A percentile compares a stretch with the other conserved stretches of the same genome.
These are phyloP conservation scores for Lacanobia oleracea DNA, from an alignment of 2,888 invertebrate species.

Conservation along the genomic window DNA sequence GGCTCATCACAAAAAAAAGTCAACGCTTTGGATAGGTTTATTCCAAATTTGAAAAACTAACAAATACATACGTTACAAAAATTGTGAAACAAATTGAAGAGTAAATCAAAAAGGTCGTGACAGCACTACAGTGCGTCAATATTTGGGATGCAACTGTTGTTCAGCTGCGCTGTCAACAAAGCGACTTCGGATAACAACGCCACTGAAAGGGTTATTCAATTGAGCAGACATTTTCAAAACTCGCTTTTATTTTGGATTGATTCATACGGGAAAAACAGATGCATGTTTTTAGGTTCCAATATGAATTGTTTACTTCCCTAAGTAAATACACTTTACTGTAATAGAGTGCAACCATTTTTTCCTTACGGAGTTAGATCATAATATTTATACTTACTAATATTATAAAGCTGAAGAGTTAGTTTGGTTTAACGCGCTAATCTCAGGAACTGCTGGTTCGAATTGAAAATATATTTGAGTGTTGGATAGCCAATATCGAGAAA, in stretches of 20 bases:
- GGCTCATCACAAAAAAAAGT: not conserved
- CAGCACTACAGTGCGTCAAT: slow-evolving; percentile 48
- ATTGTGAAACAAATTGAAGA: slow-evolving; percentile 21
- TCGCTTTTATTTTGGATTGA: slow-evolving; percentile 23
- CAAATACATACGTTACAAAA: slow-evolving; percentile 22
- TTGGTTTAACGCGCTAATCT: no score
- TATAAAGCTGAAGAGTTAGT: no score
- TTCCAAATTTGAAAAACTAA: slow-evolving; percentile 9
- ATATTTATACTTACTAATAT: no score
- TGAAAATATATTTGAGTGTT: no score
- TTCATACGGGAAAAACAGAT: slow-evolving; percentile 25
- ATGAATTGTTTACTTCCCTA: slow-evolving; percentile 15
- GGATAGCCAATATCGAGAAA: no score
- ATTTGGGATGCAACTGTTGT: slow-evolving; percentile 53
- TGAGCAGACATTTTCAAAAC: slow-evolving; percentile 28
- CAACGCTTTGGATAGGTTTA: not conserved
- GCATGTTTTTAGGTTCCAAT: slow-evolving; percentile 6
- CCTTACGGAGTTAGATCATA: not conserved
- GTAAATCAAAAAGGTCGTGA: slow-evolving; percentile 49
- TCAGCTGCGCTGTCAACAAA: slow-evolving; percentile 21
- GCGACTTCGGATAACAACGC: slow-evolving; percentile 11
- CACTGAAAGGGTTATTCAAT: slow-evolving; percentile 35
- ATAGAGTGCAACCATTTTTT: not conserved
- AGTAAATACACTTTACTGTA: slow-evolving; percentile 7
- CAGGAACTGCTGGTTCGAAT: no score